Evolutionary conservation across 2,888 invertebrate genomes (phyloP).

Genomic region (Synergus laeviventris): DNA sequence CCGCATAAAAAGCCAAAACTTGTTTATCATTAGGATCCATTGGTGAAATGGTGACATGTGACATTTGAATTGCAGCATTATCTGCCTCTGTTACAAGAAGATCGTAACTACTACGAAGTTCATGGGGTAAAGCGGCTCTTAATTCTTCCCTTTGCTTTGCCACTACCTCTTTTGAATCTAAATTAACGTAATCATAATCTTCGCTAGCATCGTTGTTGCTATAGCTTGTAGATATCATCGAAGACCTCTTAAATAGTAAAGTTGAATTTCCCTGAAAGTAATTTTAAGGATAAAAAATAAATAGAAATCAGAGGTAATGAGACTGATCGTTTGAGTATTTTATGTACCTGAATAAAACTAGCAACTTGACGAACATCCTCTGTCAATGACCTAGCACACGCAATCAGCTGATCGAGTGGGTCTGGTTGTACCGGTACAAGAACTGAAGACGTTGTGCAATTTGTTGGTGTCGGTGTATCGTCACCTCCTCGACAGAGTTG

Average conservation of each 20-base stretch:
- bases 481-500: slow-evolving; percentile 78
- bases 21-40: slow-evolving; percentile 89
- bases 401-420: slow-evolving; percentile 91
- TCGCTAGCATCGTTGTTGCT: slow-evolving; percentile 82
- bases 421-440: slow-evolving; percentile 79
- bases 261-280: slow-evolving; percentile 84
- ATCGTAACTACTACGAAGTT: slow-evolving; percentile 86
- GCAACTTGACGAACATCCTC: slow-evolving; percentile 93
- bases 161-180: slow-evolving; percentile 85
- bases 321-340: slow-evolving; percentile 9
- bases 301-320: too few species aligned
- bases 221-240: slow-evolving; percentile 68
- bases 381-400: slow-evolving; percentile 90
- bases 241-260: slow-evolving; percentile 84
- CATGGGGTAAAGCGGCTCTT: slow-evolving; percentile 84
- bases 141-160: slow-evolving; percentile 86
- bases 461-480: slow-evolving; percentile 75
- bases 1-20: slow-evolving; percentile 90
- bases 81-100: slow-evolving; percentile 86
- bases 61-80: slow-evolving; percentile 77
- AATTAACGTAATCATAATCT: slow-evolving; percentile 94
- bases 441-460: slow-evolving; percentile 76
- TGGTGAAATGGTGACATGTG: slow-evolving; percentile 74
- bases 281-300: background rate
- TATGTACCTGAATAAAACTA: slow-evolving; percentile 85